Evolutionary conservation across 2,113 vertebrate species (phyloP).

Genomic region (Festucalex cinctus): DNA sequence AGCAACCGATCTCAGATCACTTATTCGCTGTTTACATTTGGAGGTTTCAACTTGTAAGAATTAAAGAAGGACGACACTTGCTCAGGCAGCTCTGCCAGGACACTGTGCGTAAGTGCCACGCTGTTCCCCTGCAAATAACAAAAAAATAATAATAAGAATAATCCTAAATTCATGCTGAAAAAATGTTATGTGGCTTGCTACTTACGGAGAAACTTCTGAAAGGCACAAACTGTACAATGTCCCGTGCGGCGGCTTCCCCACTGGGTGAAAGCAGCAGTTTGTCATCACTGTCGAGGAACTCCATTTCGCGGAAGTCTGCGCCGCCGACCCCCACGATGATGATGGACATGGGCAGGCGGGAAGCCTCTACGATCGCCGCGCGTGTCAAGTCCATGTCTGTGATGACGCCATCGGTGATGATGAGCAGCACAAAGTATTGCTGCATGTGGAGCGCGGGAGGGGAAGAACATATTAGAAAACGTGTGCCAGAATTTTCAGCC

Average conservation of each 20-base stretch:
- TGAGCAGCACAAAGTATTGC: slow-evolving; percentile 93
- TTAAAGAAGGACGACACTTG: slow-evolving; percentile 91
- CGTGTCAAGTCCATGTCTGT: slow-evolving; percentile 92
- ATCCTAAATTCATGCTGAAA: no score
- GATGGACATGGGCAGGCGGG: slow-evolving; percentile 91
- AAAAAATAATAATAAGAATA: slow-evolving; percentile 3
- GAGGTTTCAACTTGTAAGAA: slow-evolving; percentile 84
- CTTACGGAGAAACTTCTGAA: slow-evolving; percentile 81
- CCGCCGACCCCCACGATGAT: slow-evolving; percentile 92
- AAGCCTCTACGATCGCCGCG: slow-evolving; percentile 84
- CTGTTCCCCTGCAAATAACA: slow-evolving; percentile 66
- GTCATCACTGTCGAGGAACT: slow-evolving; percentile 89
- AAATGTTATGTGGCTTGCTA: no score
- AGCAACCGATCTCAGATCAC: slow-evolving; percentile 30
- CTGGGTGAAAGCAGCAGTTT: slow-evolving; percentile 76
- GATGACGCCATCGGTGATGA: slow-evolving; percentile 96
- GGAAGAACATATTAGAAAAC: no score
- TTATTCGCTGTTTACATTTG: slow-evolving; percentile 53
- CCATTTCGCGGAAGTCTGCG: slow-evolving; percentile 90
- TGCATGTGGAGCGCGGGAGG: slow-evolving; percentile 36
- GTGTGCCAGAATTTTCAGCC: no score
- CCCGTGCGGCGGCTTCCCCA: slow-evolving; percentile 82
- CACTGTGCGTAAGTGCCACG: slow-evolving; percentile 86
- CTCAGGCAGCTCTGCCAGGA: slow-evolving; percentile 92
- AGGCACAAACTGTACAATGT: slow-evolving; percentile 96